These are phyloP conservation scores for Nyctereutes procyonoides DNA, from an alignment of 2,113 vertebrate species.

Conservation along the genomic window DNA sequence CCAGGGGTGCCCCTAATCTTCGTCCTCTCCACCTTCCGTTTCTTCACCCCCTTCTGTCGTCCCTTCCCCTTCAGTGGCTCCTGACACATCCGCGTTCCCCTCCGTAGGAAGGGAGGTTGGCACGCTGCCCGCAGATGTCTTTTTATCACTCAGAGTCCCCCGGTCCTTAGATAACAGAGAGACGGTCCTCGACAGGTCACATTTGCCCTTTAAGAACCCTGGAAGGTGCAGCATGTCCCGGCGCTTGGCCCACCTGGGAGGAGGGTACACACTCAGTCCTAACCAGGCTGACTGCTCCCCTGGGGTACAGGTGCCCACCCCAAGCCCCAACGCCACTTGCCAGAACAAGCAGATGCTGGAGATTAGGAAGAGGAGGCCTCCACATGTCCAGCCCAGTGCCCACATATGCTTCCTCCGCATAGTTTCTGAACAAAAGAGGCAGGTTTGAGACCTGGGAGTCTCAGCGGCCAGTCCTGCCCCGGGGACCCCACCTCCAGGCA, in stretches of 20 bases:
- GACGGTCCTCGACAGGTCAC: neutral
- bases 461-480: neutral
- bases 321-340: neutral
- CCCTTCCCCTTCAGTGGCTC: neutral
- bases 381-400: slow-evolving; percentile 66
- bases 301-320: fast-evolving
- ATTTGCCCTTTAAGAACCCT: neutral
- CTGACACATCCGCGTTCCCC: fast-evolving
- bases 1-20: neutral
- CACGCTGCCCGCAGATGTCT: fast-evolving
- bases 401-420: slow-evolving; percentile 76
- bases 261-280: neutral
- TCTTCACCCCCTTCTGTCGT: neutral
- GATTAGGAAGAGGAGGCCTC: slow-evolving; percentile 67
- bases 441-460: neutral
- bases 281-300: fast-evolving
- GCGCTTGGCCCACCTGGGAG: slow-evolving; percentile 71
- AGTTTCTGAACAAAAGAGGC: slow-evolving; percentile 27
- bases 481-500: fast-evolving
- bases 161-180: slow-evolving; percentile 65
- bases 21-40: neutral
- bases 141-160: neutral
- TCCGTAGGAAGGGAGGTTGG: fast-evolving
- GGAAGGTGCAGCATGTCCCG: slow-evolving; percentile 56
- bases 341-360: slow-evolving; percentile 66